Conservation (phyloP, 1,140 invertebrate species). For the Drosophila subobscura region DNA sequence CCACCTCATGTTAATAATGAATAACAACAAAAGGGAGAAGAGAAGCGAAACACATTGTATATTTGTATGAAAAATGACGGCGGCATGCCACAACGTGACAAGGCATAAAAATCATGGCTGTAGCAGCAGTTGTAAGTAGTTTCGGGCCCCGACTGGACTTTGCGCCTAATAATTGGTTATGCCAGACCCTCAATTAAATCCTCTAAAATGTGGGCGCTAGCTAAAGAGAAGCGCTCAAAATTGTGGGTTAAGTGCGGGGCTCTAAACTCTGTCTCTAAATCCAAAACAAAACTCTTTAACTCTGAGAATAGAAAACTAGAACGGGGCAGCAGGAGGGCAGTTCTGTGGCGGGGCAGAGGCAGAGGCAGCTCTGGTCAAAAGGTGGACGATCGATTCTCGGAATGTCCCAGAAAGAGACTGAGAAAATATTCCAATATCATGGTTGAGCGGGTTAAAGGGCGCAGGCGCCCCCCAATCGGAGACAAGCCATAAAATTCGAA, state of each 20-base stretch:
- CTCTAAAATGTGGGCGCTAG: slow-evolving; percentile 60
- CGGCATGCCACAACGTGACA: slow-evolving; percentile 69
- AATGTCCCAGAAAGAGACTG: no score
- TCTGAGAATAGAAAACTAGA: neutral
- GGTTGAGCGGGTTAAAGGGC: slow-evolving; percentile 30
- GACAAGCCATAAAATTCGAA: slow-evolving; percentile 34
- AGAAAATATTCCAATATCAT: slow-evolving; percentile 22
- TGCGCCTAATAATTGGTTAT: slow-evolving; percentile 67
- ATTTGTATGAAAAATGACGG: slow-evolving; percentile 57
- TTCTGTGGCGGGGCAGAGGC: no score
- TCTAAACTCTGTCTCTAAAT: no score
- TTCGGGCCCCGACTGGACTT: slow-evolving; percentile 1
- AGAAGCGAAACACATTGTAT: slow-evolving; percentile 23
- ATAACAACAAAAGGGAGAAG: slow-evolving; percentile 46
- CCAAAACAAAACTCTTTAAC: no score
- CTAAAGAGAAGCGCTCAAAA: slow-evolving; percentile 8
- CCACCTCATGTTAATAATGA: slow-evolving; percentile 63
- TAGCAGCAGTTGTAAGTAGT: slow-evolving; percentile 22
- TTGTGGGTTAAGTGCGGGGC: slow-evolving; percentile 21
- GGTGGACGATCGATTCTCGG: neutral
- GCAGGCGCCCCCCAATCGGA: slow-evolving; percentile 17
- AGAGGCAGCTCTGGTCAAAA: neutral
- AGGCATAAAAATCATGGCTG: slow-evolving; percentile 42
- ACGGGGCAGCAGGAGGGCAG: neutral
- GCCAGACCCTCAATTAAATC: slow-evolving; percentile 69